phyloP scores from a whole-genome alignment of 2,888 invertebrate genomes.

The Aricia artaxerxes region DNA sequence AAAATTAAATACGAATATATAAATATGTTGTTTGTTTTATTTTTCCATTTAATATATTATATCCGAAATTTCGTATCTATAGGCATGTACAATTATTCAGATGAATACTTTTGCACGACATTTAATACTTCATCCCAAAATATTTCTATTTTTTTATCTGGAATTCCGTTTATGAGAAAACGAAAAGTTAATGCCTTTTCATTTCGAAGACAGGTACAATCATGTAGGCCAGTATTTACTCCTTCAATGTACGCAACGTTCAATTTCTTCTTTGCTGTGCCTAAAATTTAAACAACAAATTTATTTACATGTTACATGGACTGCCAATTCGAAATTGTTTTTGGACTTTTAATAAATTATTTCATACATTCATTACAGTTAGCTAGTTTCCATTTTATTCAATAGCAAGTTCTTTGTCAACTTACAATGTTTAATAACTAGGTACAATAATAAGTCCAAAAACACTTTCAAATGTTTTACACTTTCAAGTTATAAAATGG shows the following conservation, averaged over 20 bases:
- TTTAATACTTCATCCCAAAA: conserved; percentile 13
- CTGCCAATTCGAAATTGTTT: conserved; percentile 1
- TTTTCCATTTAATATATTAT: not conserved
- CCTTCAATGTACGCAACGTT: not conserved
- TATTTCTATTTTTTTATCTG: conserved; percentile 9
- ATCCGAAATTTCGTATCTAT: not conserved
- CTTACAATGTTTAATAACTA: not conserved
- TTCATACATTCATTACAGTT: not conserved
- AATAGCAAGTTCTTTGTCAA: not conserved
- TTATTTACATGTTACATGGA: not conserved
- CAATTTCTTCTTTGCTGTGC: not conserved
- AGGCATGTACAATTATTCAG: conserved; percentile 6
- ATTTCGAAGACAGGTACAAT: conserved; percentile 1
- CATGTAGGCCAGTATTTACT: not conserved
- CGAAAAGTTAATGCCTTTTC: conserved; percentile 21
- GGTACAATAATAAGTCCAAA: not conserved
- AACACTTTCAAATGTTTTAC: conserved; percentile 1
- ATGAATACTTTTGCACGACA: conserved; percentile 15
- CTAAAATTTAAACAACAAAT: not conserved
- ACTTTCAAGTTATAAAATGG: not conserved
- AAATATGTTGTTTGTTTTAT: not conserved
- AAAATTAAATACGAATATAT: not conserved
- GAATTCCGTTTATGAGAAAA: conserved; percentile 12
- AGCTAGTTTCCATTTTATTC: not conserved
- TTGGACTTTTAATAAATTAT: conserved; percentile 1